Base-by-base conservation (phyloP, 2,113 vertebrate genomes). In the Gadus chalcogrammus region DNA sequence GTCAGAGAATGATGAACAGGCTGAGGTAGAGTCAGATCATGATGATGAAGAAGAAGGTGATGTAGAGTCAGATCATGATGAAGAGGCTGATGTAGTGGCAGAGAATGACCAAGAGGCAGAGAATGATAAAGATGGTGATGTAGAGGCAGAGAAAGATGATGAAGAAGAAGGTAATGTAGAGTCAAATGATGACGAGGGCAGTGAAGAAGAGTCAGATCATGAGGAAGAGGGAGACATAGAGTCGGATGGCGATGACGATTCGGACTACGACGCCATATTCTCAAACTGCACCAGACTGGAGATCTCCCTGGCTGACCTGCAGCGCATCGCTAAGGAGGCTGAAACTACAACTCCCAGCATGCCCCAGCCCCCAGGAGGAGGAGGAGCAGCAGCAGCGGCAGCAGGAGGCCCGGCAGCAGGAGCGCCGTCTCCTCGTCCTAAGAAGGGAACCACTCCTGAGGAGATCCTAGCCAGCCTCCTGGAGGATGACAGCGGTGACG, bases 401-500 rank as follows among this genome's bases (percentile, higher is more conserved):
- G 0, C n/a, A 6, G 65, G 15, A 15, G 68, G 60, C 13, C 16
- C 12, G 15, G 4, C 1, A 12, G 8, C 6, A 55, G 64, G 48
- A 58, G 15, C 15, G 15, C 16, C 15, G 56, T 59, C 5, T 35
- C 16, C 16, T 18, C 6, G 11, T 16, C 27, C 48, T 48, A 91
- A 71, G 76, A 90, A 79, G 38, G 89, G 77, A 5, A 89, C 84
- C 65, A 85, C 55, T n/a, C 94, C 96, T 4, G 92, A 95, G 28
- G 94, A 97, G 38, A 93, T 97, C 72, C 72, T 98, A 18, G 92
- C 94, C 62, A 80, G 88, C 7, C 81, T 98, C 83, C 85, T 98
- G 79, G 81, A 77, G 28, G 93, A 93, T 1, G 77, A 92, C 67
- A 85, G 79, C 52, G 77, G 77, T 15, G 82, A 73, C 0, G 80